Evolutionary conservation across 2,113 vertebrate species (phyloP).

Genomic region (Clarias gariepinus): DNA sequence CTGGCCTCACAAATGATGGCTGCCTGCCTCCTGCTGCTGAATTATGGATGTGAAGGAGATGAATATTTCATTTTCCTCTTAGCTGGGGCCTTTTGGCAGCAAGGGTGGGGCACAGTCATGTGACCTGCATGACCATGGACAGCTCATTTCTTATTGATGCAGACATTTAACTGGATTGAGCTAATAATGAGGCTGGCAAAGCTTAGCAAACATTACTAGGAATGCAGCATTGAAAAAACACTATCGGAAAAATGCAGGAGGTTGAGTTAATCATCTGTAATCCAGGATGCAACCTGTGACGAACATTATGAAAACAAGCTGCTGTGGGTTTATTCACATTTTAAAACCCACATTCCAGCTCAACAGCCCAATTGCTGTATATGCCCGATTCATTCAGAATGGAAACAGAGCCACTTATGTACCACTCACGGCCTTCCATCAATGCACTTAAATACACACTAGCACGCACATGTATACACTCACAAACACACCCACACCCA

Average conservation of each 20-base stretch:
- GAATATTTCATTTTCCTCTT: conserved; percentile 50
- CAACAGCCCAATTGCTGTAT: not conserved
- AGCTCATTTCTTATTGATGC: conserved; percentile 46
- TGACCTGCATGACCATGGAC: conserved; percentile 17
- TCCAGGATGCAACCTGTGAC: not conserved
- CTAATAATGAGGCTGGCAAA: conserved; percentile 11
- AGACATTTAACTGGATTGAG: conserved; percentile 27
- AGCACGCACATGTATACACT: conserved; percentile 9
- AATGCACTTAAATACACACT: conserved; percentile 13
- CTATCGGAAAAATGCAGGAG: not conserved
- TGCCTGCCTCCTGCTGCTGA: conserved; percentile 41
- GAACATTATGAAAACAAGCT: not conserved
- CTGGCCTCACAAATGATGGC: conserved; percentile 25
- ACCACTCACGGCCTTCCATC: conserved; percentile 21
- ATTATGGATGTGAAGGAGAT: conserved; percentile 52
- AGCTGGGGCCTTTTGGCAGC: conserved; percentile 30
- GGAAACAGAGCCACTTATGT: conserved; percentile 23
- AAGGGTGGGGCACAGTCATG: conserved; percentile 42
- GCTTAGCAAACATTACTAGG: not conserved
- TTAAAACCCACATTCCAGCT: conserved; percentile 2
- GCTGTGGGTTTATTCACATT: not conserved
- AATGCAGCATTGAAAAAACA: not conserved
- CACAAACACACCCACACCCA: conserved; percentile 20
- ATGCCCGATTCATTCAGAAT: not conserved
- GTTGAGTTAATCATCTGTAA: not conserved